phyloP scores from a whole-genome alignment of 2,797 vertebrate species.

The Oreochromis grahami region DNA sequence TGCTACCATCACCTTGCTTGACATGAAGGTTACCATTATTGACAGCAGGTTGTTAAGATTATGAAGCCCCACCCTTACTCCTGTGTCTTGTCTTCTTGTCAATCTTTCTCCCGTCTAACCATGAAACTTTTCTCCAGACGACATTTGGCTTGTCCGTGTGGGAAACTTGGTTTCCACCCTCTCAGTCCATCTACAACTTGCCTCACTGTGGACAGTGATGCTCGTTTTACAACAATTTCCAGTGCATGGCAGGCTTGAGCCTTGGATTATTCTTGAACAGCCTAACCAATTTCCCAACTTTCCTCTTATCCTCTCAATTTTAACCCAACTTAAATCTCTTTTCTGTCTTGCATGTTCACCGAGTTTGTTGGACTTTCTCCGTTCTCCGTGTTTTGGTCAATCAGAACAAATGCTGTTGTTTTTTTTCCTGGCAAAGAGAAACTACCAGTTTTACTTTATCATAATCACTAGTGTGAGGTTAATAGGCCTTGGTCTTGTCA shows the following conservation, averaged over 20 bases:
- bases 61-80: neutral
- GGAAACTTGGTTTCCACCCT: neutral
- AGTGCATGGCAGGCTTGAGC: neutral
- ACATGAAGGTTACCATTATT: neutral
- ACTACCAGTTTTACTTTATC: neutral
- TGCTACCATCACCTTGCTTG: neutral
- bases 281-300: neutral
- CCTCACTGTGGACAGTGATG: neutral
- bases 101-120: fast-evolving
- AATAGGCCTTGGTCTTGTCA: neutral
- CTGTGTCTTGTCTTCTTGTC: neutral
- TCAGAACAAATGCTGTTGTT: fast-evolving
- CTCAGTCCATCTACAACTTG: neutral
- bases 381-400: neutral
- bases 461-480: fast-evolving
- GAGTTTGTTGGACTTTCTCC: neutral
- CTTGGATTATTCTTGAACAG: neutral
- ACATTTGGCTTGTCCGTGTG: no score
- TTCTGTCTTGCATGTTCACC: neutral
- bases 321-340: neutral
- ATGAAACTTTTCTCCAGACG: neutral
- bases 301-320: neutral
- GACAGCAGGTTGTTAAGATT: fast-evolving
- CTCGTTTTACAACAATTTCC: neutral
- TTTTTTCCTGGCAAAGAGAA: fast-evolving